These are phyloP conservation scores for Drosophila koepferae DNA, from an alignment of 2,888 invertebrate species.

Conservation along the genomic window DNA sequence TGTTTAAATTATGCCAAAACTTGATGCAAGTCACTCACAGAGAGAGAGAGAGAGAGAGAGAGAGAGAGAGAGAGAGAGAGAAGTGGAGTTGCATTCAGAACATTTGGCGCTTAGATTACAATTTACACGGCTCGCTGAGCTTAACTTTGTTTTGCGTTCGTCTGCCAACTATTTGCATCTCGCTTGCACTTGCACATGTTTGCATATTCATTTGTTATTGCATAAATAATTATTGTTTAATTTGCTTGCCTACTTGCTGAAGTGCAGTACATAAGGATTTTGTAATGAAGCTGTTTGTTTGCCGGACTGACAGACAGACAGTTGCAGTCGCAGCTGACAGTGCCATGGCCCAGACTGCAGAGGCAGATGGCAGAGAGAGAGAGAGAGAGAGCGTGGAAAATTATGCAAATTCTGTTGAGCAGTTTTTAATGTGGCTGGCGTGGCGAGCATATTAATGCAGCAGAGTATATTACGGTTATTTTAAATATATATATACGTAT, in stretches of 20 bases:
- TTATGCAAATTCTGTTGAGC: slow-evolving; percentile 56
- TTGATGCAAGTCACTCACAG: slow-evolving; percentile 45
- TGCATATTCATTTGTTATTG: slow-evolving; percentile 50
- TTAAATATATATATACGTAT: slow-evolving; percentile 10
- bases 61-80: neutral
- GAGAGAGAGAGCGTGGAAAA: slow-evolving; percentile 9
- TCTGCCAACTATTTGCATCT: slow-evolving; percentile 23
- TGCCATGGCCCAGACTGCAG: slow-evolving; percentile 24
- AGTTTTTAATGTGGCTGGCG: slow-evolving; percentile 59
- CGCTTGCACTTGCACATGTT: slow-evolving; percentile 31
- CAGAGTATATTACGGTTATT: slow-evolving; percentile 28
- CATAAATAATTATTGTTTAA: slow-evolving; percentile 76
- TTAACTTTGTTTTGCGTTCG: slow-evolving; percentile 32
- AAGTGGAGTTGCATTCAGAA: neutral
- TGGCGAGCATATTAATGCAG: slow-evolving; percentile 52
- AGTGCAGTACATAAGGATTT: slow-evolving; percentile 34
- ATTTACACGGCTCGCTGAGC: slow-evolving; percentile 60
- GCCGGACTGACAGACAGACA: slow-evolving; percentile 39
- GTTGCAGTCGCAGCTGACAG: neutral
- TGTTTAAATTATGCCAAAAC: slow-evolving; percentile 63
- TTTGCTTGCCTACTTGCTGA: slow-evolving; percentile 53
- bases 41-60: neutral
- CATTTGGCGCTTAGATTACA: slow-evolving; percentile 59
- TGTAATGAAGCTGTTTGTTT: slow-evolving; percentile 63
- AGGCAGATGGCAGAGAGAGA: neutral